These are phyloP conservation scores for Alviniconcha marisindica DNA, from an alignment of 1,140 invertebrate genomes.

Conservation along the genomic window DNA sequence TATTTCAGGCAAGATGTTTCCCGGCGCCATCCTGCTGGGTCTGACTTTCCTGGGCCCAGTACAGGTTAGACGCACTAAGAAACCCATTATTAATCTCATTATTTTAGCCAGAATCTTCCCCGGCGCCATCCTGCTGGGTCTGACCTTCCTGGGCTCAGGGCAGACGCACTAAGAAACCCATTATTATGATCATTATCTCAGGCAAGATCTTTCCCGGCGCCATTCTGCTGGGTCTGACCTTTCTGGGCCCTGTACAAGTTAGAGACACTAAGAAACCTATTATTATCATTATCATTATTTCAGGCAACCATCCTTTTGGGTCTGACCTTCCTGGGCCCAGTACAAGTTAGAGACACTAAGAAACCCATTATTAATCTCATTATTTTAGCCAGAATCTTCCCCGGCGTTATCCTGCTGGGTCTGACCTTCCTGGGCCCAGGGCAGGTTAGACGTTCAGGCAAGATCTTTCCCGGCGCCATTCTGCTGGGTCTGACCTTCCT, in stretches of 20 bases:
- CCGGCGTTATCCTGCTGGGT: slow-evolving; percentile 15
- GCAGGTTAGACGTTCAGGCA: slow-evolving; percentile 27
- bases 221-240: slow-evolving; percentile 23
- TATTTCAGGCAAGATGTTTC: slow-evolving; percentile 43
- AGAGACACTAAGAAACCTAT: too few relatives aligned
- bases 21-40: slow-evolving; percentile 18
- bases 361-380: too few relatives aligned
- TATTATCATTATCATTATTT: too few relatives aligned
- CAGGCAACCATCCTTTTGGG: slow-evolving; percentile 11
- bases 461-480: slow-evolving; percentile 33
- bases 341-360: too few relatives aligned
- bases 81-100: too few relatives aligned
- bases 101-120: slow-evolving; percentile 44
- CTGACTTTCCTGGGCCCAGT: slow-evolving; percentile 31
- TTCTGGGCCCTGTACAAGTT: slow-evolving; percentile 18
- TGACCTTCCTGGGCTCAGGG: slow-evolving; percentile 31
- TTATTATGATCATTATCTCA: slow-evolving; percentile 4
- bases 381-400: slow-evolving; percentile 42
- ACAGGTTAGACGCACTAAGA: too few relatives aligned
- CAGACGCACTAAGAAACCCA: too few relatives aligned
- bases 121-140: slow-evolving; percentile 5
- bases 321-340: slow-evolving; percentile 31
- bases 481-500: slow-evolving; percentile 34
- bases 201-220: slow-evolving; percentile 42
- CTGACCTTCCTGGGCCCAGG: slow-evolving; percentile 31